Base-by-base conservation (phyloP, 2,113 vertebrate species). In the Oceanodroma tethys region DNA sequence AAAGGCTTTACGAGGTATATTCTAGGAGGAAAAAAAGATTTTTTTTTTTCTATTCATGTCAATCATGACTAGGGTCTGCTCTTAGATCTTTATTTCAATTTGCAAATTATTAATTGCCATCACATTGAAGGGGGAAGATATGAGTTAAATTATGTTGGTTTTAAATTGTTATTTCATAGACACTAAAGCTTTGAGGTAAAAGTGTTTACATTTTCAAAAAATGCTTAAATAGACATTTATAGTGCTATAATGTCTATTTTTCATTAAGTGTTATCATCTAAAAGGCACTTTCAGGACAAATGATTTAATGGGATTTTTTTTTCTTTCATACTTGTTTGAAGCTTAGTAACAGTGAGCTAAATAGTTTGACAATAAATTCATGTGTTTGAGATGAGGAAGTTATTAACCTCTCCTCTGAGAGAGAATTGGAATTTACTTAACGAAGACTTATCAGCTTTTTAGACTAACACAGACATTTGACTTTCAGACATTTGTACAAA, bases 321-420 rank as follows among this genome's bases (percentile, higher is more conserved):
- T 81, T 66, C 32, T 82, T 91, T 66, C 14, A 58, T 78, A 84
- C 13, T 43, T 74, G 0, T 86, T 95, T 83, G 59, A 91, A 81
- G 53, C 13, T 93, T 76, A 48, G 40, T 34, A 55, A 50, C 36
- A 65, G 8, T n/a, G 38, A 78, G 17, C 20, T 82, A 62, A 94
- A 74, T 48, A 94, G 22, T 96, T 92, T 88, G 47, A 76, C 63
- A 88, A 86, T 88, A 83, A 86, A 91, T 92, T 93, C 36, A 68
- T 1, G 3, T 72, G n/a, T 74, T 82, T 94, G 50, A 91, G 66
- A 92, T 53, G 19, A 88, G 4, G 6, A 90, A 55, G 40, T 70
- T 73, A 81, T 86, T 93, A 90, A 72, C 21, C 20, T 88, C 7
- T 5, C 10, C 29, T 89, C 30, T 76, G 75, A 86, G 63, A 76